Evolutionary conservation across 2,113 vertebrate genomes (phyloP).

Genomic region (Bambusicola thoracicus): DNA sequence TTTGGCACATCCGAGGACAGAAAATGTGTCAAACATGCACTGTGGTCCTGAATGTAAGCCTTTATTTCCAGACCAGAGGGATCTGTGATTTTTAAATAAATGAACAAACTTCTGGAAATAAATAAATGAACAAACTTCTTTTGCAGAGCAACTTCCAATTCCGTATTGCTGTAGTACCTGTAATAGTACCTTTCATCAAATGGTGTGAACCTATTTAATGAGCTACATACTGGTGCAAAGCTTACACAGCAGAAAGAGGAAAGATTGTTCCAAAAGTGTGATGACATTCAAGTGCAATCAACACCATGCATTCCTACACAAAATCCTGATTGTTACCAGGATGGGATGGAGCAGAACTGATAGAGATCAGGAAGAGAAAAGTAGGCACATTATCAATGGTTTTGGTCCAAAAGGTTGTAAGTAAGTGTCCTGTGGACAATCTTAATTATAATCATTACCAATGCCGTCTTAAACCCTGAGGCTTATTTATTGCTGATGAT

Average conservation of each 20-base stretch:
- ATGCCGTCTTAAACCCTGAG: neutral
- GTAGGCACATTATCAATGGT: neutral
- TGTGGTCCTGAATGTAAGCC: conserved; percentile 16
- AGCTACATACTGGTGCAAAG: neutral
- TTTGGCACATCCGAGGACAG: neutral
- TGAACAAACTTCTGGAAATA: neutral
- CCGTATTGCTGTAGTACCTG: neutral
- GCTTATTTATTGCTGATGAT: neutral
- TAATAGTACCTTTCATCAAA: neutral
- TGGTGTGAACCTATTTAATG: neutral
- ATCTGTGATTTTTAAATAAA: neutral
- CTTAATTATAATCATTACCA: neutral
- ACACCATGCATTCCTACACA: neutral
- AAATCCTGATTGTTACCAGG: neutral
- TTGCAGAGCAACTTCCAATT: neutral
- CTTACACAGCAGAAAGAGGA: neutral
- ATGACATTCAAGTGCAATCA: neutral
- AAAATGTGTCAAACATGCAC: neutral
- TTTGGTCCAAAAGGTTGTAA: neutral
- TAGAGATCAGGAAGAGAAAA: neutral
- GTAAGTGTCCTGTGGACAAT: accelerated
- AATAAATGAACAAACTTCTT: neutral
- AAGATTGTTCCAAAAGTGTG: neutral
- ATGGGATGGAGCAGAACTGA: neutral
- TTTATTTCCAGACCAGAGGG: neutral